Evolutionary conservation across 1,140 invertebrate species (phyloP).

Genomic region (Brachionus paranguensis): DNA sequence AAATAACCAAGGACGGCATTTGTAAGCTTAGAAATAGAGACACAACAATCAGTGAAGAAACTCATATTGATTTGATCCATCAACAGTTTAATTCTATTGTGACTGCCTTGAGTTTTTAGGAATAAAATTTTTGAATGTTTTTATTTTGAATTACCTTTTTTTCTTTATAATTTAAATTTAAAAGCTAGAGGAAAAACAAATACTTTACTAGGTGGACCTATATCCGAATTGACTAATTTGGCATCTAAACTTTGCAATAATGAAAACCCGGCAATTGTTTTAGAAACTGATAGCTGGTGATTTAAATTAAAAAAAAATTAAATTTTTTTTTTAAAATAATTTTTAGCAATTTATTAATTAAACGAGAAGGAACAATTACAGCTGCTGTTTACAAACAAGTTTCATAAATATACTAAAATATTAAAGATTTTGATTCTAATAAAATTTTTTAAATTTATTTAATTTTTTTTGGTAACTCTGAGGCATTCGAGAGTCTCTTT

Average conservation of each 20-base stretch:
- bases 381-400: slow-evolving; percentile 38
- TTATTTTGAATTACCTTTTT: neutral
- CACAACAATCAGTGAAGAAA: neutral
- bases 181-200: slow-evolving; percentile 29
- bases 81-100: slow-evolving; percentile 17
- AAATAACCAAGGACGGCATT: neutral
- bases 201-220: slow-evolving; percentile 17
- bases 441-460: neutral
- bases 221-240: slow-evolving; percentile 8
- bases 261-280: slow-evolving; percentile 23
- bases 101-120: neutral
- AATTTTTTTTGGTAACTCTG: neutral
- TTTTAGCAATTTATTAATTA: slow-evolving; percentile 30
- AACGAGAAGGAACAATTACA: slow-evolving; percentile 17
- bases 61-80: neutral
- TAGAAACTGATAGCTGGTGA: slow-evolving; percentile 39
- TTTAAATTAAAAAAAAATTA: neutral
- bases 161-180: neutral
- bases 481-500: neutral
- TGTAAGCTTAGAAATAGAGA: slow-evolving; percentile 23
- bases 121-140: slow-evolving; percentile 14
- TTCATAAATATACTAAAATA: neutral
- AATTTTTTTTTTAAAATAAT: neutral
- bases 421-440: neutral
- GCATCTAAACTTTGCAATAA: slow-evolving; percentile 32